Base-by-base conservation (phyloP, 2,797 vertebrate species). In the Enteromius thamalakanensis region DNA sequence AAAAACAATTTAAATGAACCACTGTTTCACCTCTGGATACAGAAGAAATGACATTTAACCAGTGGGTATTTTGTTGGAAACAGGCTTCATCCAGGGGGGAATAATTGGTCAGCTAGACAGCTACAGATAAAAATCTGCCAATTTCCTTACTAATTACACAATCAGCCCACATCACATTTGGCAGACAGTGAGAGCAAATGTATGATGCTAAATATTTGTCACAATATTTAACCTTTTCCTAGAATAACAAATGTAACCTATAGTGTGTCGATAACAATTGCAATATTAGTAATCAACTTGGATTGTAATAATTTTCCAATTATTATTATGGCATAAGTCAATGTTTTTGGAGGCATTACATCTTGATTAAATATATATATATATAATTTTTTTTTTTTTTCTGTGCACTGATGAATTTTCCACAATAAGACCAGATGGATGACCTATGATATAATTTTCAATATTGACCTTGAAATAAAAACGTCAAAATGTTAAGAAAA, bases 91-190 rank as follows among this genome's bases (percentile, higher is more conserved):
- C 34, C 34, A 26, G 21, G 21, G 11, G 51, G 53, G 21, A 40
- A 17, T 40, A 40, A 40, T 26, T 37, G 11, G 51, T 76, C 21
- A 55, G 21, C 21, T 23, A 58, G 51, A 58, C 21, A 55, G 21
- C 21, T 17, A 58, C n/a, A 58, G 53, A 76, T 60, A 76, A 23
- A 75, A 14, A 37, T 55, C 49, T 4, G 19, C 11, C 51, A 75
- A 55, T 75, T 37, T 75, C 34, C 72, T 14, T 58, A 55, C 49
- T 37, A 75, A 75, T 55, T 34, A 58, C 3, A 15, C 69, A 71
- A 49, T 71, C 23, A 49, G 47, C 9, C 29, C 49, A 53, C 12
- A 23, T 34, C 21, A 40, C 51, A 37, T 58, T 76, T 58, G 34
- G 32, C 11, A 34, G 7, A 58, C 23, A 58, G 21, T 76, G 72